phyloP scores from a whole-genome alignment of 2,797 vertebrate species.

The Sylvilagus floridanus region DNA sequence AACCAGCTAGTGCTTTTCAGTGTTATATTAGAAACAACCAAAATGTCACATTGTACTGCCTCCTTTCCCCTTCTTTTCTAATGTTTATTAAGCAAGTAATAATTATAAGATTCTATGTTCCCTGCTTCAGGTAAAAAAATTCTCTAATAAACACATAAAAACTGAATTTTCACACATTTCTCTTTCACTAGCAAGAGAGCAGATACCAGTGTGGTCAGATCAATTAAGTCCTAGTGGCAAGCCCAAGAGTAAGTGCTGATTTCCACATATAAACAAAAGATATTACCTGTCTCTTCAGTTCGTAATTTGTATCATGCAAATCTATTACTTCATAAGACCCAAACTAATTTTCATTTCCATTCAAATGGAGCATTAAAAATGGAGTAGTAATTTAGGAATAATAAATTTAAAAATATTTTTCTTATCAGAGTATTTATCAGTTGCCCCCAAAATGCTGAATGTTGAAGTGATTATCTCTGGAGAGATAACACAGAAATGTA shows the following conservation, averaged over 20 bases:
- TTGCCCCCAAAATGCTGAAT: constrained; percentile 54
- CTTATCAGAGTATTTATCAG: constrained; percentile 62
- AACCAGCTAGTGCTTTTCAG: constrained; percentile 44
- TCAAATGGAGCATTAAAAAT: background rate
- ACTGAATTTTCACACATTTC: background rate
- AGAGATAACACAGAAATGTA: constrained; percentile 77
- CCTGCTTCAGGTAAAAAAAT: background rate
- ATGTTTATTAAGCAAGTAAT: background rate
- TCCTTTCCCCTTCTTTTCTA: background rate
- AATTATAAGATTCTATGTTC: background rate
- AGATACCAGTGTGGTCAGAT: background rate
- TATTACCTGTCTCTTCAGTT: background rate
- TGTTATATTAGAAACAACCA: background rate
- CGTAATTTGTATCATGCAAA: constrained; percentile 17
- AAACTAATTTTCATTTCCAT: background rate
- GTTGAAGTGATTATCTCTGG: constrained; percentile 73
- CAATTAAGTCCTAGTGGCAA: background rate
- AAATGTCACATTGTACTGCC: background rate
- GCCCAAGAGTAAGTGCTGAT: background rate
- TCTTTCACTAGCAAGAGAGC: background rate
- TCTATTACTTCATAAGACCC: background rate
- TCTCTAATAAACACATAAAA: background rate
- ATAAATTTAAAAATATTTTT: constrained; percentile 64
- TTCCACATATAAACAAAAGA: constrained; percentile 34
- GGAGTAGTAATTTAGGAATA: background rate